Percentiles rank a stretch among this genome's conserved stretches.
Evolutionary conservation across 2,113 vertebrate genomes (phyloP).

Genomic region (Pardalotus punctatus): DNA sequence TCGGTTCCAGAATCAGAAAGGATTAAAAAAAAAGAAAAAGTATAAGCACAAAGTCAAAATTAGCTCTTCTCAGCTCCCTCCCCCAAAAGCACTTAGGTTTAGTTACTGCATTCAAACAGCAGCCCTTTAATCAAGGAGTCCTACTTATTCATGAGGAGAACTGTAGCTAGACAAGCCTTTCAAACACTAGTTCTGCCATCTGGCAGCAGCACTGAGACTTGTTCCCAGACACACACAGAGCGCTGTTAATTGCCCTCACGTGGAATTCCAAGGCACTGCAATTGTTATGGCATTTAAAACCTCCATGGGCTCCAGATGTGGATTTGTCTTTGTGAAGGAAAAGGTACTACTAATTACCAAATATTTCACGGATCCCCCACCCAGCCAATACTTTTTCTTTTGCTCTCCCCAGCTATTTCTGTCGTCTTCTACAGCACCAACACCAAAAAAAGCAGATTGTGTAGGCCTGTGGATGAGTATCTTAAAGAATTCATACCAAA

Average conservation of each 20-base stretch:
- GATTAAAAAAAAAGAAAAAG: background rate
- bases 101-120: slow-evolving; percentile 17
- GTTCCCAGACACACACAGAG: background rate
- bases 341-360: background rate
- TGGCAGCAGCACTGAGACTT: slow-evolving; percentile 16
- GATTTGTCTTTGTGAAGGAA: background rate
- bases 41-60: background rate
- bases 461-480: background rate
- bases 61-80: slow-evolving; percentile 3
- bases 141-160: slow-evolving; percentile 42
- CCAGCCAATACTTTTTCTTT: background rate
- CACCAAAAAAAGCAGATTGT: background rate
- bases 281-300: slow-evolving; percentile 14
- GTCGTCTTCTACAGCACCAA: background rate
- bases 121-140: slow-evolving; percentile 53
- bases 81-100: background rate
- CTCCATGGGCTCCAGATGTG: background rate
- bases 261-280: slow-evolving; percentile 39
- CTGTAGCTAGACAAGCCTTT: slow-evolving; percentile 33
- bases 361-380: background rate
- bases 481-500: background rate
- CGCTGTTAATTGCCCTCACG: slow-evolving; percentile 22
- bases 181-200: slow-evolving; percentile 14
- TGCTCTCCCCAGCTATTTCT: background rate
- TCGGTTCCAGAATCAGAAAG: background rate